These are phyloP conservation scores for Microcebus lehilahytsara DNA, from an alignment of 2,113 vertebrate species.

Conservation along the genomic window DNA sequence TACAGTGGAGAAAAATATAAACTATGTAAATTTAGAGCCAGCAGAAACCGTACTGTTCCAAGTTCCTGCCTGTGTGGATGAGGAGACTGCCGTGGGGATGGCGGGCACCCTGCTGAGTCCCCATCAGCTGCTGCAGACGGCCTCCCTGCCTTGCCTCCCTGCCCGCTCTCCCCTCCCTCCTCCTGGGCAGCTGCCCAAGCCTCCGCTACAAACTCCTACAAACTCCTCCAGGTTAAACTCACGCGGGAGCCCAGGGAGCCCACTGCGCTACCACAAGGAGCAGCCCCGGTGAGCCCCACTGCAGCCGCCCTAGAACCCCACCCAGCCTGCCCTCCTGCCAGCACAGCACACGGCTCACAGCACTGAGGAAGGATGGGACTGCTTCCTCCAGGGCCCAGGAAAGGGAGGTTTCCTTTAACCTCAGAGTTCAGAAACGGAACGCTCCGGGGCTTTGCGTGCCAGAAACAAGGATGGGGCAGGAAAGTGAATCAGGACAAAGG, in stretches of 20 bases:
- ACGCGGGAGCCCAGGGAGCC: fast-evolving
- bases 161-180: background rate
- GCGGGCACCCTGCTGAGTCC: background rate
- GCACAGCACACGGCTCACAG: background rate
- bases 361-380: background rate
- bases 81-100: background rate
- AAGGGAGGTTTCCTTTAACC: background rate
- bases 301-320: too few species aligned
- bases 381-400: background rate
- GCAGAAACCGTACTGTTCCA: background rate
- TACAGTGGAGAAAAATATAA: background rate
- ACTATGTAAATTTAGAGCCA: background rate
- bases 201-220: fast-evolving
- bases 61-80: background rate
- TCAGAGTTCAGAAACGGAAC: background rate
- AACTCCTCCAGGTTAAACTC: background rate
- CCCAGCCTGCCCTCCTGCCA: too few species aligned
- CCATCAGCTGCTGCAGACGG: too few species aligned
- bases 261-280: background rate
- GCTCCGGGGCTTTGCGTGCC: too few species aligned
- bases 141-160: too few species aligned
- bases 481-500: fast-evolving
- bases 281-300: too few species aligned
- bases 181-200: background rate
- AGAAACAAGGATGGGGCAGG: background rate